Percentiles rank a stretch among this genome's conserved stretches.
Conservation (phyloP, 2,113 vertebrate species). For the Bungarus multicinctus region DNA sequence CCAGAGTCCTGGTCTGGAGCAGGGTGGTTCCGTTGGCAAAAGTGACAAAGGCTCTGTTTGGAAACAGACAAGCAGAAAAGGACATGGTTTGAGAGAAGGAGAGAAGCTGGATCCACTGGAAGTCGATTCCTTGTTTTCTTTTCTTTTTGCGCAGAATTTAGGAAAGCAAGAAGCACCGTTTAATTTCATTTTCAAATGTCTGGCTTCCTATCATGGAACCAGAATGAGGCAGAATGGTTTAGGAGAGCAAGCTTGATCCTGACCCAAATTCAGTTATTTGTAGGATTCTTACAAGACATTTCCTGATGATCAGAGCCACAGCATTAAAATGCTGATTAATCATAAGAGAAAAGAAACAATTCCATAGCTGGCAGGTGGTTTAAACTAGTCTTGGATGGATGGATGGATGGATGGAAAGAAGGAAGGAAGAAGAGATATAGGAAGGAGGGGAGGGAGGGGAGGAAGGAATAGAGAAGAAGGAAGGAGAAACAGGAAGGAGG, state of each 20-base stretch:
- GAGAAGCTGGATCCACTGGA: neutral
- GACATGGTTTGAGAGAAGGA: neutral
- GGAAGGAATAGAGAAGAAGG: too few relatives aligned
- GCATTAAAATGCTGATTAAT: neutral
- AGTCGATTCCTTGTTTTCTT: neutral
- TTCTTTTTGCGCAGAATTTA: neutral
- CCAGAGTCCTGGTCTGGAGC: neutral
- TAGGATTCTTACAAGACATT: neutral
- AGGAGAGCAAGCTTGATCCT: neutral
- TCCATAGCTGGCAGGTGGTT: neutral
- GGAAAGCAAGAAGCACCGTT: neutral
- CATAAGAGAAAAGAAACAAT: neutral
- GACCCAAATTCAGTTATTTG: neutral
- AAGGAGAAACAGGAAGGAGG: too few relatives aligned
- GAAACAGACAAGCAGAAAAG: neutral
- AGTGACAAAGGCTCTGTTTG: constrained; percentile 44
- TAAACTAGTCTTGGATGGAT: neutral
- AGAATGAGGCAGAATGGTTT: neutral
- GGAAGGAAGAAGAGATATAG: too few relatives aligned
- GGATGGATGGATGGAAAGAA: too few relatives aligned
- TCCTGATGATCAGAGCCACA: neutral
- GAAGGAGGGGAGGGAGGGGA: too few relatives aligned
- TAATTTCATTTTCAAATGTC: too few relatives aligned
- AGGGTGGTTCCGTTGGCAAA: rapidly evolving
- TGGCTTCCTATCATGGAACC: neutral